Evolutionary conservation across 2,113 vertebrate genomes (phyloP), one percentile per base, ranked within the genome.

Genomic region (Mormyrus iriodes): DNA sequence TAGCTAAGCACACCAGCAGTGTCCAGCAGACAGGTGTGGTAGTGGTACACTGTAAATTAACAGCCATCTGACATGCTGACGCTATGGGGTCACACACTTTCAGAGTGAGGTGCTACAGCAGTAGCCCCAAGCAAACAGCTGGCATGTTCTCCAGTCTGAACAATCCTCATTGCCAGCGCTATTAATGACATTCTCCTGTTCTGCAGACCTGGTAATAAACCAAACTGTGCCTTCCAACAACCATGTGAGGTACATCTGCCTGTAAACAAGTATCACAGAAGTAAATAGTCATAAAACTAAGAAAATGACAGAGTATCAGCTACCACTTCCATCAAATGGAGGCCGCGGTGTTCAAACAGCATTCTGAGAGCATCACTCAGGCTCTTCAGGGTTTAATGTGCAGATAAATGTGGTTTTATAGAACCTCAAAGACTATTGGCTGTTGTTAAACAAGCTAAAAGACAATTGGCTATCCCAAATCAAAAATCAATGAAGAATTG

Each of bases 331-430:
- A 13, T 44, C 39, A 24, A 83, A 69, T 6, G 21, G n/a, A 83
- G 7, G 15, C 35, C 13, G 19, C 4, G 17, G 17, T 39, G 19
- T 15, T 44, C 35, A 46, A n/a, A 84, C 24, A 48, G 44, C 12
- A 84, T 35, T 39, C 39, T 84, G 82, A 84, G 10, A 84, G 82
- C 42, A 84, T 44, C 44, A 24, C 44, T 19, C 82, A 24, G 42
- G 42, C 44, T 84, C 19, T n/a, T 46, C 19, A 46, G 82, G 8
- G 24, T 84, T 84, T 84, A 84, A 84, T 24, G 24, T 84, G 24
- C 82, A 46, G 82, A 24, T 84, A 84, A 84, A 48, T 24, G 73
- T 79, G 44, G 82, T 84, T 84, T 42, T 79, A 79, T 79, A 39
- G 31, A 79, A 79, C 35, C 73, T 84, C 21, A 48, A n/a, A 3